These are phyloP conservation scores for Coptodon rendalli DNA, from an alignment of 2,113 vertebrate genomes.

Conservation along the genomic window DNA sequence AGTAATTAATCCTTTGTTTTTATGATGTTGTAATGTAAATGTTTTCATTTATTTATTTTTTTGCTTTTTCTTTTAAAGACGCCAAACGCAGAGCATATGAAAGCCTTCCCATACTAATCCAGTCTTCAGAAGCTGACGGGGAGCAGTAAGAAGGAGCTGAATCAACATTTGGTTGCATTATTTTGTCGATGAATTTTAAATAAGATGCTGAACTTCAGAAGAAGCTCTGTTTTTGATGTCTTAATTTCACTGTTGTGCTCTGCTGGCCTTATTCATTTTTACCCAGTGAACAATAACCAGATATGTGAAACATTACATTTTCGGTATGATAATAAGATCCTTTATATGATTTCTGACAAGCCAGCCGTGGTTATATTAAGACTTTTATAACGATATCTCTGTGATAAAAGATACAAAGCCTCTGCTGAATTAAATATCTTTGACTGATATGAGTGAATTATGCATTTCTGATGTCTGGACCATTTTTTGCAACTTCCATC, in stretches of 20 bases:
- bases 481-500: background rate
- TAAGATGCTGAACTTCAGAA: background rate
- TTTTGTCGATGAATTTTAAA: background rate
- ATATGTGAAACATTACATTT: background rate
- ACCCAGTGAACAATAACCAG: background rate
- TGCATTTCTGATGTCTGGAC: background rate
- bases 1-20: background rate
- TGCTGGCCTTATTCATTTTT: background rate
- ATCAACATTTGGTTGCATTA: background rate
- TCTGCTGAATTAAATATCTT: background rate
- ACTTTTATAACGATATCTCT: background rate
- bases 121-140: background rate
- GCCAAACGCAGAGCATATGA: background rate
- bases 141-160: background rate
- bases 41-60: background rate
- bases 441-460: background rate
- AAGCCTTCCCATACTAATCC: background rate
- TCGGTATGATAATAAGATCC: background rate
- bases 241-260: slow-evolving; percentile 9
- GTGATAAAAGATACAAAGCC: background rate
- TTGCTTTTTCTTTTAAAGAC: background rate
- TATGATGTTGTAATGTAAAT: background rate
- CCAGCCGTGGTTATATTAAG: background rate
- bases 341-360: background rate
- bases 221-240: background rate